Evolutionary conservation across 2,888 invertebrate genomes (phyloP).

Genomic region (Adelognathus sp.): DNA sequence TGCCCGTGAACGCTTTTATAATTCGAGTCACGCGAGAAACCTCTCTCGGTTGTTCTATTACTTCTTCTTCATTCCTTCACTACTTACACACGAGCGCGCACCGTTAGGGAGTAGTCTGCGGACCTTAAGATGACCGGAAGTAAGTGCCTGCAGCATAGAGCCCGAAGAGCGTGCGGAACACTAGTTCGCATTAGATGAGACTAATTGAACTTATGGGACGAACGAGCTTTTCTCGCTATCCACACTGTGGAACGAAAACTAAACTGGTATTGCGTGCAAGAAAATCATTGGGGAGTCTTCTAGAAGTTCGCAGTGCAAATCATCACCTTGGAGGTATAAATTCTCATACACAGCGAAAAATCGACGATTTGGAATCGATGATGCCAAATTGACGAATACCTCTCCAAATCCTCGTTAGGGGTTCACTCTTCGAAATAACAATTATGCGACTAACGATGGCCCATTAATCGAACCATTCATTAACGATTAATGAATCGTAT

Average conservation of each 20-base stretch:
- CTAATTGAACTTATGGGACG: conserved; percentile 29
- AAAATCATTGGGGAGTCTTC: conserved; percentile 1
- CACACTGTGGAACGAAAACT: background rate
- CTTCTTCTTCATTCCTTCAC: background rate
- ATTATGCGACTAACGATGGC: too few relatives aligned
- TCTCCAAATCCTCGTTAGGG: too few relatives aligned
- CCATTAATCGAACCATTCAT: too few relatives aligned
- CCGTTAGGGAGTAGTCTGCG: conserved; percentile 2
- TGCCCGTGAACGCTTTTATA: conserved; percentile 23
- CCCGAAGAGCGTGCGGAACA: background rate
- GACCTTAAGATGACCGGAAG: conserved; percentile 8
- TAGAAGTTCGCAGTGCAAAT: too few relatives aligned
- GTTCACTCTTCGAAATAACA: too few relatives aligned
- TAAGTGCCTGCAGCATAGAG: background rate
- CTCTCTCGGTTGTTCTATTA: background rate
- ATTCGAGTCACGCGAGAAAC: conserved; percentile 24
- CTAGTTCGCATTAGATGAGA: conserved; percentile 34
- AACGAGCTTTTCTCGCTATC: background rate
- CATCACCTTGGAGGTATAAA: too few relatives aligned
- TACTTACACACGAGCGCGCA: conserved; percentile 23
- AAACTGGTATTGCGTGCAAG: conserved; percentile 15
- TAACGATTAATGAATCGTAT: too few relatives aligned
- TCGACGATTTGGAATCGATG: too few relatives aligned
- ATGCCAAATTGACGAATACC: too few relatives aligned
- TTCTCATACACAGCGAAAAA: too few relatives aligned